Percentiles rank a stretch among this genome's conserved stretches.
These are phyloP conservation scores for Abrostola tripartita DNA, from an alignment of 2,888 invertebrate species.

Conservation along the genomic window DNA sequence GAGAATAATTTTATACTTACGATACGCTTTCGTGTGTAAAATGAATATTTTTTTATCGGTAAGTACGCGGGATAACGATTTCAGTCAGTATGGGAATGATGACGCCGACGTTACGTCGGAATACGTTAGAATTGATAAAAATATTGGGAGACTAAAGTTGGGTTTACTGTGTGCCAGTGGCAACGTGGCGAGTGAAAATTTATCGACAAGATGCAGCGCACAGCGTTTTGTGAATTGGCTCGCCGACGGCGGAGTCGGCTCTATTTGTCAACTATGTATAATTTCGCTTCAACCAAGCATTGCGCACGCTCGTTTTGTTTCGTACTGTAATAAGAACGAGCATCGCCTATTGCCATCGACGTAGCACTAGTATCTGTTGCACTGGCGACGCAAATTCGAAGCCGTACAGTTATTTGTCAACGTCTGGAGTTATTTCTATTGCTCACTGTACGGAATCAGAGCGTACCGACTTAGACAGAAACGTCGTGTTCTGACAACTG, in stretches of 20 bases:
- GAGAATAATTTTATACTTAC: slow-evolving; percentile 72
- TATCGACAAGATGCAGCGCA: slow-evolving; percentile 70
- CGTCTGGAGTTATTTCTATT: slow-evolving; percentile 69
- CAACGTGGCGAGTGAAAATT: slow-evolving; percentile 69
- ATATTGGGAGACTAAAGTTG: slow-evolving; percentile 55
- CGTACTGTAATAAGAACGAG: slow-evolving; percentile 50
- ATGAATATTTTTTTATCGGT: slow-evolving; percentile 69
- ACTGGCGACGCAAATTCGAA: slow-evolving; percentile 60
- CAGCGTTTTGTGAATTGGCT: slow-evolving; percentile 75
- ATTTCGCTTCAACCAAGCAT: slow-evolving; percentile 67
- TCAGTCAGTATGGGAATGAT: slow-evolving; percentile 63
- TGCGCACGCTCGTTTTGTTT: slow-evolving; percentile 54
- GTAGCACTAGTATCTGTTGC: slow-evolving; percentile 52
- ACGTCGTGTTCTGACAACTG: slow-evolving; percentile 56
- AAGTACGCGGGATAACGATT: slow-evolving; percentile 61
- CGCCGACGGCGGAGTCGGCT: slow-evolving; percentile 59
- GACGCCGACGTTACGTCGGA: slow-evolving; percentile 35
- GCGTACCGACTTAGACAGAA: slow-evolving; percentile 56
- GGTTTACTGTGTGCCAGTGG: slow-evolving; percentile 72
- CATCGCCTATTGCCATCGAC: slow-evolving; percentile 50
- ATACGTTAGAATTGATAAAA: slow-evolving; percentile 53
- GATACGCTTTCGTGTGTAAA: slow-evolving; percentile 69
- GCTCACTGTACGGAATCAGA: slow-evolving; percentile 65
- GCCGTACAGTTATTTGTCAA: slow-evolving; percentile 69
- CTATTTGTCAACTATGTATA: slow-evolving; percentile 77